Conservation (phyloP, 2,888 invertebrate genomes). For the Tholera decimalis region DNA sequence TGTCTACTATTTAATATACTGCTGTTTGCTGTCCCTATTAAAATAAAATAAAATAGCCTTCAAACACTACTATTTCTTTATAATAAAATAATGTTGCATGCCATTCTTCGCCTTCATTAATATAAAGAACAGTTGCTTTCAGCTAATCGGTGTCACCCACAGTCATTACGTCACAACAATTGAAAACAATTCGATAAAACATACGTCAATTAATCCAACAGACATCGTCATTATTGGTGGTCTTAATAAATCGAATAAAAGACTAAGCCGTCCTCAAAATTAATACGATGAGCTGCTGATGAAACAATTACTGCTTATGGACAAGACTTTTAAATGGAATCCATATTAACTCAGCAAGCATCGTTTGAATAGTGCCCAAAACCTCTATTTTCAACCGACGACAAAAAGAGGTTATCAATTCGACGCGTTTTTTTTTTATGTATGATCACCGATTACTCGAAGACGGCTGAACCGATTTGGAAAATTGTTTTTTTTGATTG, state of each 20-base stretch:
- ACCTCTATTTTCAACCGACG: no score
- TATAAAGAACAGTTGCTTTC: conserved; percentile 1
- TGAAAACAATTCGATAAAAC: conserved; percentile 24
- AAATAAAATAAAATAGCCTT: no score
- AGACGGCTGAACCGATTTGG: no score
- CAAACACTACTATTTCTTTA: background rate
- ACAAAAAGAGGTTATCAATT: no score
- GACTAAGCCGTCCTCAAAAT: background rate
- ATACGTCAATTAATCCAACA: conserved; percentile 11
- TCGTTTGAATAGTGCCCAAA: no score
- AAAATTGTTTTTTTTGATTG: no score
- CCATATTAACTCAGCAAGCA: no score
- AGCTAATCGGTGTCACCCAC: background rate
- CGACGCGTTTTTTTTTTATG: no score
- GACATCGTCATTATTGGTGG: conserved; percentile 26
- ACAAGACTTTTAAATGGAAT: no score
- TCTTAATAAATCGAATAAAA: conserved; percentile 9
- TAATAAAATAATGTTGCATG: background rate
- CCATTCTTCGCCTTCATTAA: background rate
- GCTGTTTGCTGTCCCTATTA: no score
- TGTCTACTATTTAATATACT: no score
- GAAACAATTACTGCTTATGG: background rate
- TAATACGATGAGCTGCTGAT: background rate
- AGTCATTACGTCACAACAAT: conserved; percentile 13
- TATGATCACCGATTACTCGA: no score